Conservation (phyloP, 2,888 invertebrate species). For the Hydrotaea diabolus region DNA sequence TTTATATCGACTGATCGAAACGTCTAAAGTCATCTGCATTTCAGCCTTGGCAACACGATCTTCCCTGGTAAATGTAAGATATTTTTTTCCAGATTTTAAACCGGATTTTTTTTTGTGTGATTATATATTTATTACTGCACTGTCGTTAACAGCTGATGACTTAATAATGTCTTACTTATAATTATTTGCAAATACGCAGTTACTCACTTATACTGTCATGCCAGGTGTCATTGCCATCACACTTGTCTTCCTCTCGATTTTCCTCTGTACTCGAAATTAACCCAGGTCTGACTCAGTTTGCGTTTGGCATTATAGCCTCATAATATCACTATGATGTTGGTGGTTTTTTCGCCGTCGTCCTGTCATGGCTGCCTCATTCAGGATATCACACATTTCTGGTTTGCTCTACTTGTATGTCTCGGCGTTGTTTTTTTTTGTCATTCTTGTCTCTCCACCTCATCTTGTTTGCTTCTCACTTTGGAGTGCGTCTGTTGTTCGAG, state of each 20-base stretch:
- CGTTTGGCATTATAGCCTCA: constrained; percentile 46
- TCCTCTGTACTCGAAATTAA: background rate
- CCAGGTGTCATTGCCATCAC: too few species aligned
- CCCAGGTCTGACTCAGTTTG: background rate
- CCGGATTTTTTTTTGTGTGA: too few species aligned
- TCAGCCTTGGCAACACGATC: too few species aligned
- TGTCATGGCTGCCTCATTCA: constrained; percentile 65
- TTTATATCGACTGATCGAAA: too few species aligned
- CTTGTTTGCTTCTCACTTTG: constrained; percentile 25
- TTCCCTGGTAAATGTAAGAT: too few species aligned
- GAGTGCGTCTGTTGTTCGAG: constrained; percentile 29
- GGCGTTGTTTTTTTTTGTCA: constrained; percentile 28
- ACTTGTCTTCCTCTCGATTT: background rate
- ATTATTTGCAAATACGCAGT: too few species aligned
- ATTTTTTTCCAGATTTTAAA: too few species aligned
- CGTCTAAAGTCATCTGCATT: too few species aligned
- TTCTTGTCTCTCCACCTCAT: background rate
- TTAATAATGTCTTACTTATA: too few species aligned
- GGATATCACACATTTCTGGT: constrained; percentile 64
- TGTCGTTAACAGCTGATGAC: too few species aligned
- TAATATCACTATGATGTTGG: constrained; percentile 50
- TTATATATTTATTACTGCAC: too few species aligned
- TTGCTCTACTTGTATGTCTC: constrained; percentile 49
- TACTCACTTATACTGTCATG: too few species aligned
- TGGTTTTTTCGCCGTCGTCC: constrained; percentile 22